A percentile compares a stretch with the other conserved stretches of the same genome.
These are phyloP conservation scores for Vipera ursinii DNA, from an alignment of 2,797 vertebrate species.

Conservation along the genomic window DNA sequence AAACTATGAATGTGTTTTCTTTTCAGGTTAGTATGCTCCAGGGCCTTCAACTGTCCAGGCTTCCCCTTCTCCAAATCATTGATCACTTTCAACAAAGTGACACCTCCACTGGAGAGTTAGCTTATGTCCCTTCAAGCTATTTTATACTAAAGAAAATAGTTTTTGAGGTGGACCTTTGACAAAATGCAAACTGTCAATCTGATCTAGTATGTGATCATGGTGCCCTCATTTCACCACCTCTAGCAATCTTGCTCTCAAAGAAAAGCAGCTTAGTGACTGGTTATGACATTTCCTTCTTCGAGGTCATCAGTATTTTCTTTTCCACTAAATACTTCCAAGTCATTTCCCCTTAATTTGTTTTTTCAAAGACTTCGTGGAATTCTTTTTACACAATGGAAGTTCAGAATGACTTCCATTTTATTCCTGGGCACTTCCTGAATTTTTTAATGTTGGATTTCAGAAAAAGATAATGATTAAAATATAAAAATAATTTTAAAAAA, in stretches of 20 bases:
- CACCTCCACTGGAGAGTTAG: slow-evolving; percentile 43
- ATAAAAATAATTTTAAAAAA: background rate
- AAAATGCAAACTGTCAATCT: slow-evolving; percentile 50
- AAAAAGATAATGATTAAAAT: slow-evolving; percentile 34
- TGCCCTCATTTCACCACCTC: slow-evolving; percentile 50
- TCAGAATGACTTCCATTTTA: slow-evolving; percentile 36
- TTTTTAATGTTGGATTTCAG: slow-evolving; percentile 45
- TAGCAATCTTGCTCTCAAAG: slow-evolving; percentile 58
- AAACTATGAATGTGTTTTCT: slow-evolving; percentile 57
- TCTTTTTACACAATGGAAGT: slow-evolving; percentile 49
- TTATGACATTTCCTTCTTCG: slow-evolving; percentile 50
- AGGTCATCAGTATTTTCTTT: slow-evolving; percentile 52
- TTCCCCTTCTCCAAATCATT: slow-evolving; percentile 52
- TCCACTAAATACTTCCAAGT: slow-evolving; percentile 62
- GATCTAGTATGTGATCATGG: slow-evolving; percentile 51
- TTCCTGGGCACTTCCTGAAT: slow-evolving; percentile 35
- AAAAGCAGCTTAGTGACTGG: slow-evolving; percentile 46
- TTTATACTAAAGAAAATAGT: slow-evolving; percentile 52
- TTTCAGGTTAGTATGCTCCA: slow-evolving; percentile 52
- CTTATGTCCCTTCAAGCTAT: slow-evolving; percentile 55
- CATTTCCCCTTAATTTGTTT: slow-evolving; percentile 54
- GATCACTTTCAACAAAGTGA: slow-evolving; percentile 55
- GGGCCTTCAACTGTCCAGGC: slow-evolving; percentile 49
- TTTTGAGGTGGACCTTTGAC: slow-evolving; percentile 49
- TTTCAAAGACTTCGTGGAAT: slow-evolving; percentile 51